Evolutionary conservation across 2,113 vertebrate genomes (phyloP), one percentile per base, ranked within the genome.

Genomic region (Oncorhynchus clarkii): DNA sequence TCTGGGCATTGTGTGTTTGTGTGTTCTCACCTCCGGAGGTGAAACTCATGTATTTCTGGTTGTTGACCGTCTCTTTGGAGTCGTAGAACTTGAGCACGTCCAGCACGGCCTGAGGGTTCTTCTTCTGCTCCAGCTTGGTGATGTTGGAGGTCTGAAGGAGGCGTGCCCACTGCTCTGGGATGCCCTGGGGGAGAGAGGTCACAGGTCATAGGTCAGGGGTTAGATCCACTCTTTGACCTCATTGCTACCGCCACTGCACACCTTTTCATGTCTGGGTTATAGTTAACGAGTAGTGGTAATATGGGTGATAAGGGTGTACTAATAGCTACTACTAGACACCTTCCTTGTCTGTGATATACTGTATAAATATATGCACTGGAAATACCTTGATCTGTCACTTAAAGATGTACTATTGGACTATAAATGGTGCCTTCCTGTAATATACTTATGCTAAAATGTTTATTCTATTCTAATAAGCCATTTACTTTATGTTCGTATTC

Each of bases 1-100:
- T 54, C 20, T 5, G 54, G 18, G 12, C 7, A 5, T 11, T 11
- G 31, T 45, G 16, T 22, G 39, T 48, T 1, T 11, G 1, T 69
- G 67, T 70, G 27, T 59, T 6, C 77, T 81, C 72, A 99, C 97
- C 98, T 97, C 97, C 97, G 59, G 98, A 99, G 0, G 97, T 99
- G 93, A 99, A 99, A 91, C 98, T 99, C 97, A 99, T 99, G 20
- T 99, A 99, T 84, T 99, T 99, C 96, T 99, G 98, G 92, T 99
- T 99, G 94, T 97, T 98, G 82, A 98, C 96, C 0, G 98, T 99
- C 92, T 99, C 98, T 96, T 99, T 99, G 88, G 98, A 99, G 95
- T 99, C 97, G 49, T 99, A 99, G 93, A 99, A 99, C 89, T 99
- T 99, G 80, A 99, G 93, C 72, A 99, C 98, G 75, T 99, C 98